Evolutionary conservation across 1,140 invertebrate genomes (phyloP).

Genomic region (Habropoda laboriosa): DNA sequence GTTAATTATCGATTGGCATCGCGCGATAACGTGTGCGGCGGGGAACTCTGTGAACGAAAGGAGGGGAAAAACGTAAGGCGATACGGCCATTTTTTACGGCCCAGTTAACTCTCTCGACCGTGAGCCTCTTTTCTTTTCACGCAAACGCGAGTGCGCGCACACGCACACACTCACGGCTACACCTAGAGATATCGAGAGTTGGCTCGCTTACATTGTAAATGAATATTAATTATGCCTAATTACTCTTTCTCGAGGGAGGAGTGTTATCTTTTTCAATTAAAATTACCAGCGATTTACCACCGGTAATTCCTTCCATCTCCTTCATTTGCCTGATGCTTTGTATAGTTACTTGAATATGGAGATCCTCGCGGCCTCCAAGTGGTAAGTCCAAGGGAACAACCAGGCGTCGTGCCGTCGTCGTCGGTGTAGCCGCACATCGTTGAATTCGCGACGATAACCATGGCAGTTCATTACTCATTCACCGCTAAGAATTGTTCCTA

Average conservation of each 20-base stretch:
- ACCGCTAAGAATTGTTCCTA: background rate
- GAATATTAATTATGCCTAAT: conserved; percentile 34
- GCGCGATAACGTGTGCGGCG: conserved; percentile 18
- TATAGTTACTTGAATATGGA: no score
- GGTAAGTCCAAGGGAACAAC: no score
- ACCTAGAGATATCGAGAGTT: no score
- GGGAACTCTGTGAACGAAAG: no score
- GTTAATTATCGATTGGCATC: conserved; percentile 49
- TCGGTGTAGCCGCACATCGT: background rate
- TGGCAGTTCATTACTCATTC: conserved; percentile 11
- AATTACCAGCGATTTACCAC: background rate
- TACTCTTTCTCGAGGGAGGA: background rate
- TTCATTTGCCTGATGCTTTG: no score
- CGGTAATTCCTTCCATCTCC: no score
- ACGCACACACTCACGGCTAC: no score
- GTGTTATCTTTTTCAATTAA: conserved; percentile 32
- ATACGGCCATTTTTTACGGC: conserved; percentile 36
- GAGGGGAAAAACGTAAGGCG: background rate
- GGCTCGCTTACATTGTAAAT: background rate
- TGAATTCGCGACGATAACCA: conserved; percentile 17
- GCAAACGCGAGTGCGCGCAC: no score
- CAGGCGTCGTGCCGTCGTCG: background rate
- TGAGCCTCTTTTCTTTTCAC: no score
- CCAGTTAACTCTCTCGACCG: conserved; percentile 7
- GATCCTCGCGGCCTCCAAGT: no score